These are phyloP conservation scores for Sarcophilus harrisii DNA, from an alignment of 2,797 vertebrate species.

Conservation along the genomic window DNA sequence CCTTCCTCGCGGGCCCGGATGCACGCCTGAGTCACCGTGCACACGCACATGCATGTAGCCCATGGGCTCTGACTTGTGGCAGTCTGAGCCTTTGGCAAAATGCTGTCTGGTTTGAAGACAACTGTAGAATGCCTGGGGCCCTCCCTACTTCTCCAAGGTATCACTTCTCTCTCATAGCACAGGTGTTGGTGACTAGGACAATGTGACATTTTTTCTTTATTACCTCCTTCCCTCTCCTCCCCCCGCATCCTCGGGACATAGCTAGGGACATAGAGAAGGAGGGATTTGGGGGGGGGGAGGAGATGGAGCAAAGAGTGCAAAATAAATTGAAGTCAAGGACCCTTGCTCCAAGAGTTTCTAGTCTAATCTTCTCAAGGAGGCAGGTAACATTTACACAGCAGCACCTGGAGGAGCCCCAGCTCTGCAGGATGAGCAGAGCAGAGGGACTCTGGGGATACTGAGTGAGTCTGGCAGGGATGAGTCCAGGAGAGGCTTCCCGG, in stretches of 20 bases:
- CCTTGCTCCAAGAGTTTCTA: neutral
- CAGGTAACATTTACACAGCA: neutral
- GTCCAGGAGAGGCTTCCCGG: neutral
- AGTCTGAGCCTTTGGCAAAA: neutral
- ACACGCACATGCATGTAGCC: neutral
- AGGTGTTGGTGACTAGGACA: neutral
- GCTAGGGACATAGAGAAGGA: neutral
- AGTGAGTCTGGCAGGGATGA: neutral
- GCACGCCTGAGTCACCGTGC: neutral
- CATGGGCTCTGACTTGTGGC: neutral
- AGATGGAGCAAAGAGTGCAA: neutral
- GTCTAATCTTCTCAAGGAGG: neutral
- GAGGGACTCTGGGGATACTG: neutral
- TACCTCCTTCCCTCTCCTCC: neutral
- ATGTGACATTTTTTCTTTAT: too few species aligned
- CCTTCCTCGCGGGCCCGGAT: neutral
- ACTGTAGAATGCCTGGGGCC: neutral
- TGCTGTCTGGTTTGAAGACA: neutral
- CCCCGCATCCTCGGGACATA: neutral
- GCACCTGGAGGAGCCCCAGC: neutral
- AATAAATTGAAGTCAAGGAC: neutral
- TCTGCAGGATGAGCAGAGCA: neutral
- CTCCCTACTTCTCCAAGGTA: neutral
- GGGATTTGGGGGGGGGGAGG: neutral
- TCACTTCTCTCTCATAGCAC: neutral